These are phyloP conservation scores for Ctenosaura bakeri DNA, from an alignment of 2,797 vertebrate species.

Conservation along the genomic window DNA sequence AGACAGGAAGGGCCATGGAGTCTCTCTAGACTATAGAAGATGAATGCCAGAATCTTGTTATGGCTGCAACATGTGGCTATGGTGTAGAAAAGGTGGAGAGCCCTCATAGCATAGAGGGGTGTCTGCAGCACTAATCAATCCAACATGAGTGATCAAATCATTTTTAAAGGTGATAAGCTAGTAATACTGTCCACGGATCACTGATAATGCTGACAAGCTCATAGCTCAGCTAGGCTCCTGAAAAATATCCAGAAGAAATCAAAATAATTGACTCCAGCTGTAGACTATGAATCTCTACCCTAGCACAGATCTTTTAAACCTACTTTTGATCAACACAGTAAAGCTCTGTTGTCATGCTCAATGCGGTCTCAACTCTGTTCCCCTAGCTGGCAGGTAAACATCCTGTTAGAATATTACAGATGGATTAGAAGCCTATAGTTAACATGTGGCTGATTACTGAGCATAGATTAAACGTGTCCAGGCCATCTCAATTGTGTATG, in stretches of 20 bases:
- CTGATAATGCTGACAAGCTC: conserved; percentile 49
- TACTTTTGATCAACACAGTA: conserved; percentile 27
- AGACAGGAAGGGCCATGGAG: conserved; percentile 55
- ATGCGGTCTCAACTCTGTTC: conserved; percentile 17
- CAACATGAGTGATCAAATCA: conserved; percentile 37
- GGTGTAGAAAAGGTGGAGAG: conserved; percentile 62
- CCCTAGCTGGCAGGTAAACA: conserved; percentile 36
- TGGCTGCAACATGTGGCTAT: conserved; percentile 43
- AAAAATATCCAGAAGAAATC: conserved; percentile 65
- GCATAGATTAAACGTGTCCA: background rate
- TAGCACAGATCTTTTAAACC: conserved; percentile 40
- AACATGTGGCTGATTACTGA: background rate
- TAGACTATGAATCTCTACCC: conserved; percentile 32
- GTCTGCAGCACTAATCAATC: conserved; percentile 59
- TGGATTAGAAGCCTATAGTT: background rate
- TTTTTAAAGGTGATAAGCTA: conserved; percentile 58
- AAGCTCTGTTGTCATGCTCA: conserved; percentile 29
- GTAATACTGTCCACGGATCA: conserved; percentile 47
- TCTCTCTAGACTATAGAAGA: conserved; percentile 43
- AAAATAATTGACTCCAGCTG: conserved; percentile 67
- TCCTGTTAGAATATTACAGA: background rate
- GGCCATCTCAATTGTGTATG: background rate
- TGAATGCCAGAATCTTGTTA: conserved; percentile 38
- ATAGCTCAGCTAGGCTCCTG: conserved; percentile 52
- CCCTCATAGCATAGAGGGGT: conserved; percentile 22